These are phyloP conservation scores for Drosophila ustulata DNA, from an alignment of 2,888 invertebrate genomes.

Conservation along the genomic window DNA sequence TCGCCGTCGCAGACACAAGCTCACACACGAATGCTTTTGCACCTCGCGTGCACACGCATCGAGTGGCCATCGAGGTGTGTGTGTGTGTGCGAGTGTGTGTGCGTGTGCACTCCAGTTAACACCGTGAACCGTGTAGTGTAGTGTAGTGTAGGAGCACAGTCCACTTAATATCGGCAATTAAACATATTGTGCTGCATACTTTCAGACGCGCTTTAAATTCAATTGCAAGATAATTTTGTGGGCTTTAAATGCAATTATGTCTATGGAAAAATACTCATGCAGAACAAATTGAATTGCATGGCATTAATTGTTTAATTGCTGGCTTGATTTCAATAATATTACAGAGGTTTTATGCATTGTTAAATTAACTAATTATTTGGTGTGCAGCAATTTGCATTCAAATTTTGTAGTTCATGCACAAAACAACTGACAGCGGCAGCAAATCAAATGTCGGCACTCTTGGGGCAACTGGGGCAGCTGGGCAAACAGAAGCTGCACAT, in stretches of 20 bases:
- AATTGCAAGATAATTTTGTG: background rate
- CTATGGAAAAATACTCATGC: background rate
- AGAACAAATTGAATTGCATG: background rate
- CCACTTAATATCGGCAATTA: constrained; percentile 65
- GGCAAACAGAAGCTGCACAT: constrained; percentile 65
- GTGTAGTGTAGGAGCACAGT: constrained; percentile 23
- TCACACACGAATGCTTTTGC: constrained; percentile 1
- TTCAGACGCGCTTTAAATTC: constrained; percentile 2
- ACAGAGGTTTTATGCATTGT: constrained; percentile 3
- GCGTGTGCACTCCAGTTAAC: constrained; percentile 8
- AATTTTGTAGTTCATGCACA: constrained; percentile 40
- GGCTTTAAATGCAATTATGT: constrained; percentile 5
- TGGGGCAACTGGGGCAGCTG: constrained; percentile 36
- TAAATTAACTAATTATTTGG: constrained; percentile 60
- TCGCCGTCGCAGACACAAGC: background rate
- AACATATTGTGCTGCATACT: constrained; percentile 42
- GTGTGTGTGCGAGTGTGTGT: background rate
- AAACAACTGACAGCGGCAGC: constrained; percentile 36
- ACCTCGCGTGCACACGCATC: constrained; percentile 21
- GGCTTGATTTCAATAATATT: background rate
- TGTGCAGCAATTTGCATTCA: constrained; percentile 49
- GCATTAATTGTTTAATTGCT: constrained; percentile 9
- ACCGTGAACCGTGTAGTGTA: background rate
- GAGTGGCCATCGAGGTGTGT: constrained; percentile 12
- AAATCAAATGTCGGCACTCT: constrained; percentile 57